Evolutionary conservation across 2,888 invertebrate species (phyloP).

Genomic region (Caenorhabditis sp.): DNA sequence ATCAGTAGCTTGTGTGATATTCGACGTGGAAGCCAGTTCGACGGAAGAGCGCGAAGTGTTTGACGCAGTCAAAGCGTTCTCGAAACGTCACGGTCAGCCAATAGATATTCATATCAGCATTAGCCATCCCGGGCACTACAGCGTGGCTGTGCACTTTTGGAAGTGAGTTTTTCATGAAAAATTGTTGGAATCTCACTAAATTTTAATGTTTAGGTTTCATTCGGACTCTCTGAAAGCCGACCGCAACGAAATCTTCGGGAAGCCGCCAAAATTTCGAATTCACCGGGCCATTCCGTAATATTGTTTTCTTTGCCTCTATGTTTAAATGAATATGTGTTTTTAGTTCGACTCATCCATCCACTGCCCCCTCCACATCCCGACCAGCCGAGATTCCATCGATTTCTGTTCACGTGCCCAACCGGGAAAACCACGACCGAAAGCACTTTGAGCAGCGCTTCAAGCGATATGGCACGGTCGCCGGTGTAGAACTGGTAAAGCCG

Average conservation of each 20-base stretch:
- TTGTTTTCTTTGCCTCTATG: no score
- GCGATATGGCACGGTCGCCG: background rate
- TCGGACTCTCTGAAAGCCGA: background rate
- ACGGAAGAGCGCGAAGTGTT: constrained; percentile 1
- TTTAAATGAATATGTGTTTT: background rate
- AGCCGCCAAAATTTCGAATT: constrained; percentile 1
- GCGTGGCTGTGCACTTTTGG: background rate
- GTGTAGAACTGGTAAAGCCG: background rate
- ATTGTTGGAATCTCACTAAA: background rate
- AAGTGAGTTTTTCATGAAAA: no score
- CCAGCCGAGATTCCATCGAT: background rate
- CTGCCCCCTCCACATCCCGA: background rate
- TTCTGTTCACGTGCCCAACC: background rate
- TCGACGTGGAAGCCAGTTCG: background rate
- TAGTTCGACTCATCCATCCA: background rate
- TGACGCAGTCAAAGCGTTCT: background rate
- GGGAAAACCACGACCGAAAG: background rate
- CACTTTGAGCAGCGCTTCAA: background rate
- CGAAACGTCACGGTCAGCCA: background rate
- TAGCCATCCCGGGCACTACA: background rate
- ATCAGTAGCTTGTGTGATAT: constrained; percentile 12
- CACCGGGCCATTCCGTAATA: background rate
- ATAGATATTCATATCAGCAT: background rate
- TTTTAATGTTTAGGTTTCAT: background rate
- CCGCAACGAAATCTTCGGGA: background rate